phyloP scores from a whole-genome alignment of 1,140 invertebrate genomes.

The Drosophila sturtevanti region DNA sequence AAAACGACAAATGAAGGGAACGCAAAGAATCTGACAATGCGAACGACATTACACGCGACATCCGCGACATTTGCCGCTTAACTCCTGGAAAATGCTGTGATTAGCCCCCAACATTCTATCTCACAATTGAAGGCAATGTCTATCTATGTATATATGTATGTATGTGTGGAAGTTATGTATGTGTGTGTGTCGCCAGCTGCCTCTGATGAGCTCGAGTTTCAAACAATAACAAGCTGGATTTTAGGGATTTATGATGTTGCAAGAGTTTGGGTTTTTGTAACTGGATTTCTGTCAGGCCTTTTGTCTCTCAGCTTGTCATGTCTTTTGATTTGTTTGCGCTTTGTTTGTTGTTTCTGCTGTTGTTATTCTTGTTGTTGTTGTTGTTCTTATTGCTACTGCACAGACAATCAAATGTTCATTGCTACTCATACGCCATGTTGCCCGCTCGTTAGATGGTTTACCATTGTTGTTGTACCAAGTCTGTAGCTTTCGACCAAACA shows the following conservation, averaged over 20 bases:
- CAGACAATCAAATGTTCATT: constrained; percentile 66
- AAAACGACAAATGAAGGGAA: constrained; percentile 38
- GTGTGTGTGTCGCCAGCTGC: constrained; percentile 13
- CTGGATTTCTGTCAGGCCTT: constrained; percentile 40
- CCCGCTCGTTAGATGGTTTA: constrained; percentile 72
- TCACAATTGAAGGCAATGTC: constrained; percentile 50
- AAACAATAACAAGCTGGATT: constrained; percentile 76
- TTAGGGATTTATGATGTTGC: constrained; percentile 76
- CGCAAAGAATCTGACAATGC: constrained; percentile 20
- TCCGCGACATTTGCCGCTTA: constrained; percentile 60
- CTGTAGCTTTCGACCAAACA: constrained; percentile 19
- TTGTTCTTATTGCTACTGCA: constrained; percentile 48
- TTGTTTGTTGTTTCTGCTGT: constrained; percentile 56
- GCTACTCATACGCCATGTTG: constrained; percentile 73
- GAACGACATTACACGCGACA: constrained; percentile 21
- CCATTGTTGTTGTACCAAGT: constrained; percentile 32
- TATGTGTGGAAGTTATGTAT: constrained; percentile 11
- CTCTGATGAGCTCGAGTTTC: constrained; percentile 72
- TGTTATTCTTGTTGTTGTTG: constrained; percentile 49
- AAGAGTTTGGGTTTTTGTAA: neutral
- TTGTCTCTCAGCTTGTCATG: constrained; percentile 56
- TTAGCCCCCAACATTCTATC: constrained; percentile 49
- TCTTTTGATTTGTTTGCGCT: constrained; percentile 72
- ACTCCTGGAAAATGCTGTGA: constrained; percentile 64
- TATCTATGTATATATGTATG: constrained; percentile 33